phyloP scores from a whole-genome alignment of 2,113 vertebrate species.

The Phyllostomus discolor region DNA sequence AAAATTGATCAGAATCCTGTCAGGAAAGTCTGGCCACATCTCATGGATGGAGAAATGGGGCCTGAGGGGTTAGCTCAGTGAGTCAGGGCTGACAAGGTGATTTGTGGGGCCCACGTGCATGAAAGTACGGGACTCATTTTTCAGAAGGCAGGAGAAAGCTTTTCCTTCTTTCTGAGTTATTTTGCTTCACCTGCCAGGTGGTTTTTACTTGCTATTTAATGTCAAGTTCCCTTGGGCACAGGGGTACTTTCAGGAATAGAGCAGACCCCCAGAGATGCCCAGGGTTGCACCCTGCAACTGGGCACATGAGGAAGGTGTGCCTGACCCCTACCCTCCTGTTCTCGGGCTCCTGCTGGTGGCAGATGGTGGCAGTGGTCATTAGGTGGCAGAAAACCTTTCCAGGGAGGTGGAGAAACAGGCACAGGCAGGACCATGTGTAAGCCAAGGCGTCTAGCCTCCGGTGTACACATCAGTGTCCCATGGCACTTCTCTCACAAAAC shows the following conservation, averaged over 20 bases:
- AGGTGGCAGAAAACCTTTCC: background rate
- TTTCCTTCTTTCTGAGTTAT: background rate
- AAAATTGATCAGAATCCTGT: background rate
- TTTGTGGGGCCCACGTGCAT: background rate
- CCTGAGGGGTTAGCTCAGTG: background rate
- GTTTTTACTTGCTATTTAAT: background rate
- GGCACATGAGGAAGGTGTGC: background rate
- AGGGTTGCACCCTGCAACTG: background rate
- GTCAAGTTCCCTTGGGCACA: background rate
- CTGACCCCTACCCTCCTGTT: accelerated
- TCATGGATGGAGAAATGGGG: background rate
- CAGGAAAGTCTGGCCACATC: background rate
- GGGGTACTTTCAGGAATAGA: background rate
- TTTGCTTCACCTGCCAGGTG: background rate
- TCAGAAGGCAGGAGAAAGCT: background rate
- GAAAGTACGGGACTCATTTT: background rate
- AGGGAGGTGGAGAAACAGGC: background rate
- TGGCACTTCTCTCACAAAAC: background rate
- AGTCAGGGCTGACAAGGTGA: background rate
- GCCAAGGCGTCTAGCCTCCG: background rate
- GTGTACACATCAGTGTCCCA: background rate
- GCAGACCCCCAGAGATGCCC: background rate
- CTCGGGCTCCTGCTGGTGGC: background rate
- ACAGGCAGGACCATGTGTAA: background rate
- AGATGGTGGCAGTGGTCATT: background rate